Base-by-base conservation (phyloP, 2,113 vertebrate genomes). In the Pollimyrus isidori region DNA sequence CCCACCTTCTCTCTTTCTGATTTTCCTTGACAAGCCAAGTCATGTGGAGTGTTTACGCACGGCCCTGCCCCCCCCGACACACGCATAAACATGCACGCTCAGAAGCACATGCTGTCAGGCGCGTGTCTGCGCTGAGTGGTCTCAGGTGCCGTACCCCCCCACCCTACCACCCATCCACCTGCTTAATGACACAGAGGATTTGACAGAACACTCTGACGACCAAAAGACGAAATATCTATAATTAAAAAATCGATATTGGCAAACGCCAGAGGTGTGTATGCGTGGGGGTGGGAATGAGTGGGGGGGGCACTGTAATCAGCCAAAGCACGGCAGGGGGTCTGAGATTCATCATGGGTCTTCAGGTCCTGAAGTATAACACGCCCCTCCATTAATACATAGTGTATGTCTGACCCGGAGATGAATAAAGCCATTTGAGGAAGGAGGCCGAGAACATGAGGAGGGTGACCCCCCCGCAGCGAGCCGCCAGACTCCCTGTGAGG, bases 171-270 rank as follows among this genome's bases (percentile, higher is more conserved):
- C 6, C 52, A 88, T 35, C 86, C 90, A 90, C 88, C 88, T 89
- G 58, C 87, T 30, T 89, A 88, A 89, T 91, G 82, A 91, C 83
- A 89, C 86, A 89, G 19, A 84, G 53, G 89, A 94, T 93, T 92
- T 89, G 90, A 35, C 56, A 87, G 88, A 90, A 89, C 65, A 35
- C 86, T 23, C 76, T 73, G 90, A 15, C 10, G 7, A 91, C 92
- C 26, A 93, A 94, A 95, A 93, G 88, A 88, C 90, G 4, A 56
- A 93, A 91, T 90, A 92, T 91, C 90, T 93, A 90, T 91, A 94
- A 80, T 90, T 56, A 21, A 56, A 56, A 56, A 92, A 50, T 92
- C 92, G 91, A 91, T 92, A 92, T 90, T 88, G 88, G 90, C 90
- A 90, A 88, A 26, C 69, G 87, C 90, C 11, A 2, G 87, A 76